These are phyloP conservation scores for Myzus persicae DNA, from an alignment of 1,140 invertebrate species.

Conservation along the genomic window DNA sequence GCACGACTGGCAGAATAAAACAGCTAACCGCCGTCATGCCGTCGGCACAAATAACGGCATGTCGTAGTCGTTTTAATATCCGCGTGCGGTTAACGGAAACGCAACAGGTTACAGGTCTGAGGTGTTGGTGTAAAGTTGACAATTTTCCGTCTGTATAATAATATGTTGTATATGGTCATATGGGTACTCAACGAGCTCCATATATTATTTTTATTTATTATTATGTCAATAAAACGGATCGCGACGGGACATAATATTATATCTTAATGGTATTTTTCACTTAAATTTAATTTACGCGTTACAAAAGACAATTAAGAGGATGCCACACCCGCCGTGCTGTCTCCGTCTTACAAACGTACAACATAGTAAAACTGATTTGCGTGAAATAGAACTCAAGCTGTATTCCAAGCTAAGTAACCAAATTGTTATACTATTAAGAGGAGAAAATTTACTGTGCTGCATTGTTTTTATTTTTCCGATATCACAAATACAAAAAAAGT, in stretches of 20 bases:
- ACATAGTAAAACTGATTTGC: no score
- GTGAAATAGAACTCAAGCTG: no score
- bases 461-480: no score
- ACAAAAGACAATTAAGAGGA: neutral
- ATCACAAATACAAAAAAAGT: no score
- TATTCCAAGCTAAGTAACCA: no score
- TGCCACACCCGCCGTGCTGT: no score
- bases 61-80: constrained; percentile 51
- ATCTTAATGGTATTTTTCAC: neutral
- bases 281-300: neutral
- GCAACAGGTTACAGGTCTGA: constrained; percentile 9
- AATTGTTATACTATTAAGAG: no score
- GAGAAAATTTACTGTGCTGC: no score
- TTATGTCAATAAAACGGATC: neutral
- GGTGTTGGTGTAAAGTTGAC: neutral
- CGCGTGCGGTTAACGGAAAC: constrained; percentile 54
- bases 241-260: neutral
- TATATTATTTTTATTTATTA: neutral
- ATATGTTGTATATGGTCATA: neutral
- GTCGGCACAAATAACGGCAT: constrained; percentile 48
- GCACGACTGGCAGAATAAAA: constrained; percentile 47
- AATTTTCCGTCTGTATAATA: neutral
- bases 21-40: constrained; percentile 40
- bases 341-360: no score
- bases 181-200: neutral